Conservation (phyloP, 2,113 vertebrate genomes). For the western clawed frog (Xenopus tropicalis) region DNA sequence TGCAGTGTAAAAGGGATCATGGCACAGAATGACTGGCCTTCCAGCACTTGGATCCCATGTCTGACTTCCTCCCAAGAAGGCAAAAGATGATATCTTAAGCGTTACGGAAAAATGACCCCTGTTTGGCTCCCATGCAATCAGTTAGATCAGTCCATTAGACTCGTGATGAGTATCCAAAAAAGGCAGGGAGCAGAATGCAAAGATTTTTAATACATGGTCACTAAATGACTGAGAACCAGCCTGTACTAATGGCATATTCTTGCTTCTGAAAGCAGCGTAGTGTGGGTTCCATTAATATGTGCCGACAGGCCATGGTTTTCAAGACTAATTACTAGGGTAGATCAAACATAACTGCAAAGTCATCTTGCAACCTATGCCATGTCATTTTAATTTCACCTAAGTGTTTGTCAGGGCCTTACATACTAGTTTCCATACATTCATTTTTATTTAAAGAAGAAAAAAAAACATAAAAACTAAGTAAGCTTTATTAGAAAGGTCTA, state of each 20-base stretch:
- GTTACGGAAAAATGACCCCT: constrained; percentile 40
- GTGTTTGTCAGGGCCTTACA: too few species aligned
- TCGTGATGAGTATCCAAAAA: constrained; percentile 29
- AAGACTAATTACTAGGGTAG: neutral
- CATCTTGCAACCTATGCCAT: too few species aligned
- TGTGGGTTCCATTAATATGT: neutral
- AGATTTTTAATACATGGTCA: neutral
- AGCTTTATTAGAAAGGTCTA: too few species aligned
- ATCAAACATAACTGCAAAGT: too few species aligned
- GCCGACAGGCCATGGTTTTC: constrained; percentile 24
- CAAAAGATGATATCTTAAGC: constrained; percentile 12
- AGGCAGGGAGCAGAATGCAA: constrained; percentile 21
- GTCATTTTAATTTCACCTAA: too few species aligned
- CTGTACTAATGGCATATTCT: neutral
- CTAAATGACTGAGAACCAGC: neutral
- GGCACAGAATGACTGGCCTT: constrained; percentile 8
- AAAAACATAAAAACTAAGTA: too few species aligned
- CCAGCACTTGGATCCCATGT: neutral
- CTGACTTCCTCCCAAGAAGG: constrained; percentile 38
- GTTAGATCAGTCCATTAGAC: constrained; percentile 35
- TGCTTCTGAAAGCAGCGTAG: neutral
- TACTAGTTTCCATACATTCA: too few species aligned
- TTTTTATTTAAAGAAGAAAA: too few species aligned
- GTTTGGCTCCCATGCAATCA: constrained; percentile 36
- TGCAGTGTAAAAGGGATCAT: neutral